Evolutionary conservation across 1,140 invertebrate genomes (phyloP).

Genomic region (Drosophila erecta): DNA sequence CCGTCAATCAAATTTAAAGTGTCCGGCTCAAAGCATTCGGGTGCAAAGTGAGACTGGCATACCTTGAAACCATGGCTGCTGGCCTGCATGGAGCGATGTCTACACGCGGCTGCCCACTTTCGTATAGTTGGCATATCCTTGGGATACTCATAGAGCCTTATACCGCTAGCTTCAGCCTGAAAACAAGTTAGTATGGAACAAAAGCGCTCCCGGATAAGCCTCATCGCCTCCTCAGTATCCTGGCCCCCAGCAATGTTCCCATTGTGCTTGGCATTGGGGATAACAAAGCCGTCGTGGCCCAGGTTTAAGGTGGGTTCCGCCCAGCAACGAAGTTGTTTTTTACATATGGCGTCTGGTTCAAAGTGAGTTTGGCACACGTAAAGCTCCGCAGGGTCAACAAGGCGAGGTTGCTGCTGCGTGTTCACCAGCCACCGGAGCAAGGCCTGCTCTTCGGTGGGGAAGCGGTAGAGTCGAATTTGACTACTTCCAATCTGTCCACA

Average conservation of each 20-base stretch:
- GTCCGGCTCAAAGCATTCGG: constrained; percentile 52
- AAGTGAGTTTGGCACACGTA: constrained; percentile 72
- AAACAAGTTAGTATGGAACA: constrained; percentile 70
- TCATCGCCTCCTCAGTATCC: constrained; percentile 40
- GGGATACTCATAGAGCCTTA: constrained; percentile 63
- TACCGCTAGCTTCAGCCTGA: constrained; percentile 34
- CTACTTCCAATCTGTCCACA: constrained; percentile 47
- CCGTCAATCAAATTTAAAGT: constrained; percentile 46
- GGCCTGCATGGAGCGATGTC: constrained; percentile 72
- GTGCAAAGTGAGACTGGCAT: constrained; percentile 60
- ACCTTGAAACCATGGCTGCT: constrained; percentile 67
- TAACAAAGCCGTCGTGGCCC: constrained; percentile 61
- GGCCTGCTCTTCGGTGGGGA: constrained; percentile 52
- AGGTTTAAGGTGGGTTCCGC: constrained; percentile 72
- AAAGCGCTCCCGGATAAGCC: constrained; percentile 66
- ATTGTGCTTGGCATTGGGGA: constrained; percentile 63
- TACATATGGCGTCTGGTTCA: constrained; percentile 65
- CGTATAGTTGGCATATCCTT: constrained; percentile 51
- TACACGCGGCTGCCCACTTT: constrained; percentile 69
- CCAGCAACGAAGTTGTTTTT: constrained; percentile 64
- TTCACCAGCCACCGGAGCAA: constrained; percentile 69
- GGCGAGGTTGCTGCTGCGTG: constrained; percentile 56
- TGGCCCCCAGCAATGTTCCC: constrained; percentile 59
- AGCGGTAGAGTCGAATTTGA: constrained; percentile 53
- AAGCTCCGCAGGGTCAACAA: constrained; percentile 51